A percentile compares a stretch with the other conserved stretches of the same genome.
Conservation (phyloP, 2,797 vertebrate species). For the Ptychadena robeensis region DNA sequence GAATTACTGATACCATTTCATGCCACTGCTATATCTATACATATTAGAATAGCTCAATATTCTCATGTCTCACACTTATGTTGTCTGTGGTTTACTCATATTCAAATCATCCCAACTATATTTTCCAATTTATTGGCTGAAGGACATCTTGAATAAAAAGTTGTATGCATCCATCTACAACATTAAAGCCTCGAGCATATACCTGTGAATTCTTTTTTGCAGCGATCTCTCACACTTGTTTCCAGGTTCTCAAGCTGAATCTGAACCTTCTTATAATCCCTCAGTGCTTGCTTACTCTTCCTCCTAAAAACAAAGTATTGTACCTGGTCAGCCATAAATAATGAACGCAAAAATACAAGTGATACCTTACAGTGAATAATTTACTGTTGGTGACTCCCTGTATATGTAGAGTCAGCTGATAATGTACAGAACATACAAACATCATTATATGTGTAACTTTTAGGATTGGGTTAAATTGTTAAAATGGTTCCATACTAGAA, state of each 20-base stretch:
- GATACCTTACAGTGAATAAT: no score
- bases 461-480: no score
- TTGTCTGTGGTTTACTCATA: no score
- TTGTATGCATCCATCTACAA: not conserved
- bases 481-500: no score
- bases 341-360: not conserved
- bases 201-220: slow-evolving; percentile 99
- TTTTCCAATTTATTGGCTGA: not conserved
- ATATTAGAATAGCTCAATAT: no score
- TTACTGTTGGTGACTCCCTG: no score
- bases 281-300: slow-evolving; percentile 95
- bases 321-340: not conserved
- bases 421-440: no score
- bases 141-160: not conserved
- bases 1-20: no score
- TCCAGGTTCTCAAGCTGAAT: slow-evolving; percentile 97
- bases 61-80: no score
- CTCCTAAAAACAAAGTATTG: slow-evolving; percentile 77
- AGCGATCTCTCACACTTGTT: slow-evolving; percentile 95
- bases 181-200: not conserved
- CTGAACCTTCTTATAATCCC: slow-evolving; percentile 98
- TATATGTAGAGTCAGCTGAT: no score
- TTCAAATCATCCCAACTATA: not conserved
- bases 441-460: no score
- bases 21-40: no score